These are phyloP conservation scores for Eupithecia insigniata DNA, from an alignment of 2,888 invertebrate species.

Conservation along the genomic window DNA sequence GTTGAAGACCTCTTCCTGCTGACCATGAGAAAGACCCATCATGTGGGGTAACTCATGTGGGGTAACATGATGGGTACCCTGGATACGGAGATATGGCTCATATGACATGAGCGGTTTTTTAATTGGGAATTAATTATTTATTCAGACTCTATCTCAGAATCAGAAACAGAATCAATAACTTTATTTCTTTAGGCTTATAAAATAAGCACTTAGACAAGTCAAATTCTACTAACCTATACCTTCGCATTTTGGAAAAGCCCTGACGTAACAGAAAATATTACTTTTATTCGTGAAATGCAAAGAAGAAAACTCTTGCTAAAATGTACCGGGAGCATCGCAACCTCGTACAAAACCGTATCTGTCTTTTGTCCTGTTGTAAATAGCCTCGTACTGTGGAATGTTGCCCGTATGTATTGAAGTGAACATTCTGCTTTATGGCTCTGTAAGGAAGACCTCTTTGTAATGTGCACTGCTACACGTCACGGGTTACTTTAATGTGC, in stretches of 20 bases:
- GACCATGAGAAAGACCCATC: too few relatives aligned
- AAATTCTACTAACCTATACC: too few relatives aligned
- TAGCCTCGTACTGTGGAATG: not conserved
- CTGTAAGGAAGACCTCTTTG: conserved; percentile 5
- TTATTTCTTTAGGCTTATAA: too few relatives aligned
- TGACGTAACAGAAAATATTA: not conserved
- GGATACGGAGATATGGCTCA: too few relatives aligned
- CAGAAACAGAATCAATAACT: too few relatives aligned
- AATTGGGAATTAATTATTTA: too few relatives aligned
- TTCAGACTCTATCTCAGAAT: too few relatives aligned
- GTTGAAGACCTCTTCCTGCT: too few relatives aligned
- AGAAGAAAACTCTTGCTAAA: not conserved
- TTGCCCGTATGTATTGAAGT: not conserved
- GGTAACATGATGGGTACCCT: too few relatives aligned
- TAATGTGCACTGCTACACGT: not conserved
- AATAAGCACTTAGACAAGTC: too few relatives aligned
- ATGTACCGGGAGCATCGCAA: not conserved
- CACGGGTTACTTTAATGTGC: not conserved
- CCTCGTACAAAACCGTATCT: not conserved
- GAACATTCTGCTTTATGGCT: conserved; percentile 8
- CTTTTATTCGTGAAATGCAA: not conserved
- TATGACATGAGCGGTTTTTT: too few relatives aligned
- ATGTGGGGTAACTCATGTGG: too few relatives aligned
- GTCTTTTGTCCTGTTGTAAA: conserved; percentile 4
- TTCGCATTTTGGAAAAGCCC: not conserved